Evolutionary conservation across 2,113 vertebrate species (phyloP), one percentile per base, ranked within the genome.

Genomic region (Sterrhoptilus dennistouni): DNA sequence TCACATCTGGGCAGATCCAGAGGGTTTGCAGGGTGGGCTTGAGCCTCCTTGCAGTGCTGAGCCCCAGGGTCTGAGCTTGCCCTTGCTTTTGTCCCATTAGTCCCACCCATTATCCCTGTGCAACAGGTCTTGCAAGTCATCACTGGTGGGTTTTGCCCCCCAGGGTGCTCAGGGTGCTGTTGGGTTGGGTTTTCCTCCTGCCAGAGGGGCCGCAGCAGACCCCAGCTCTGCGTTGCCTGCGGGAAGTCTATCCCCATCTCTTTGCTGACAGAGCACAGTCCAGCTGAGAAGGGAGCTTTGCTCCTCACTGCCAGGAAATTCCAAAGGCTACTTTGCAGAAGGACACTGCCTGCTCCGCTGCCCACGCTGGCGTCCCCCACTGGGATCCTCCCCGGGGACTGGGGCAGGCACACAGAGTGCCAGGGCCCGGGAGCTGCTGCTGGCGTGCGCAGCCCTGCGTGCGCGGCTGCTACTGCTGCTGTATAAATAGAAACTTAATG

Each of bases 61-160:
- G 71, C 66, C n/a, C 31, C 61, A 29, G 7, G 31, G 22, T 72
- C 86, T 95, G 88, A 92, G 31, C 42, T 23, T 71, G 28, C 53
- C 16, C 61, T 81, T 79, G 49, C 76, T 79, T 92, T 75, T 68
- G 27, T 92, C 61, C 81, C 42, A n/a, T 4, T 98, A 99, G 99
- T 99, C 99, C 94, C 99, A 99, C 96, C 99, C 99, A 2, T 96
- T 99, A 78, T 99, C 99, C 96, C 98, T 99, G 96, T 99, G 99
- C 97, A 99, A 99, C 96, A 99, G 12, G 38, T 12, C 38, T 76
- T 59, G 20, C 0, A 6, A 52, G 21, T 36, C 0, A 0, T 36
- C 12, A 6, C 23, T 0, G 3, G 20, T 63, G 52, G 45, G 10
- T 50, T 87, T 82, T 85, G 8, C 3, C 24, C 23, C 25, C 0